Evolutionary conservation across 2,113 vertebrate genomes (phyloP), one percentile per base, ranked within the genome.

Genomic region (Arvicanthis niloticus): DNA sequence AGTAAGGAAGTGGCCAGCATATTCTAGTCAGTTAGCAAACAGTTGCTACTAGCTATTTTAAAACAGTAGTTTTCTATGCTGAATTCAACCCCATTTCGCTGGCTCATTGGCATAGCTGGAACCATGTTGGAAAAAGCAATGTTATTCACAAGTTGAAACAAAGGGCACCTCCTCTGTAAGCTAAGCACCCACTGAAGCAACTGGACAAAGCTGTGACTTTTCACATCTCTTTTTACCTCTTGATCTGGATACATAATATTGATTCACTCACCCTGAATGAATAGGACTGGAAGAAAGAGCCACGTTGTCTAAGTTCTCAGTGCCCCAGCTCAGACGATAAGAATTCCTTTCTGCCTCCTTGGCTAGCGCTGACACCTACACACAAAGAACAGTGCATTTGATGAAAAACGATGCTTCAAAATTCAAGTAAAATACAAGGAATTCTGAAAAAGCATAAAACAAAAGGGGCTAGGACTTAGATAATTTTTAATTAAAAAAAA

Each of bases 261-360:
- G 65, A 94, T 96, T 91, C 97, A 99, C 99, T 98, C 97, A 99
- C 99, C 99, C 99, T 91, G 99, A 99, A 98, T 99, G 99, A 96
- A 99, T 98, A 87, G 99, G 99, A 94, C 99, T 99, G 96, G 99
- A 99, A 94, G 99, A 99, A 97, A 99, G 98, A 77, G 99, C 99
- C 96, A 99, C 99, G 7, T 99, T 99, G 98, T 99, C 99, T 98
- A 99, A 98, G 97, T 99, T 99, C 95, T 99, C 99, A 48, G 99
- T 98, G 89, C 99, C 99, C 99, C 99, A 99, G 98, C 99, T 99
- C 91, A 99, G 98, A 92, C 99, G 98, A 98, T 99, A 99, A 0
- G 99, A 99, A 96, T 99, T 99, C 97, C 98, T 99, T 97, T 99
- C 99, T 72, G 98, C 98, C 95, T 99, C 99, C 96, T 99, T 99